Evolutionary conservation across 1,140 invertebrate genomes (phyloP), one percentile per base, ranked within the genome.

Genomic region (Drosophila tropicalis): DNA sequence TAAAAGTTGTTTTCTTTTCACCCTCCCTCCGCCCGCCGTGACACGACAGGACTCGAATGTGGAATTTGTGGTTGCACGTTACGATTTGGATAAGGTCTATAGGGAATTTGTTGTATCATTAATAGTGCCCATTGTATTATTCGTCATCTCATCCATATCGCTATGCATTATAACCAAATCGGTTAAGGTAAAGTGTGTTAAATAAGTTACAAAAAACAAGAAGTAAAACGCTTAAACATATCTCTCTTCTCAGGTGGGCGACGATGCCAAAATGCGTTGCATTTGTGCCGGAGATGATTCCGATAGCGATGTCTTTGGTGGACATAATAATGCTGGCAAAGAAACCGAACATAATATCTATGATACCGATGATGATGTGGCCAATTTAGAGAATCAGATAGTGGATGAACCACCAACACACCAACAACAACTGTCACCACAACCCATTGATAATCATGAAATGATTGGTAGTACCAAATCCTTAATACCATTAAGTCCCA

Each of bases 231-330:
- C 3, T 29, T 5, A 29, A 5, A 0, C 5, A 6, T 5, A 2
- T 41, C 1, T 22, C 19, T 12, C 9, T 15, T 12, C 13, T 1
- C 19, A 84, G 90, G 90, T 91, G 22, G 96, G 96, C 17, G 96
- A 97, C 92, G 96, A 97, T 91, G 96, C 96, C 9, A 97, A 96
- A 92, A 97, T 97, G 96, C 94, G 96, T 64, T 97, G 97, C 93
- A 96, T 97, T 83, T 95, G 95, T 57, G 89, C 87, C 17, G 86
- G 85, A 2, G 93, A 94, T 12, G 93, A 93, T 32, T 91, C 91
- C 0, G 91, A 92, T 61, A 70, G 84, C 9, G 87, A 92, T 56
- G 76, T 62, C 1, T 85, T 90, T 67, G 77, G 76, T 0, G 36
- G 10, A 39, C 67, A 72, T 17, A 69, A 60, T 1, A 34, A 67